phyloP scores from a whole-genome alignment of 2,888 invertebrate genomes.

The Agrochola macilenta region DNA sequence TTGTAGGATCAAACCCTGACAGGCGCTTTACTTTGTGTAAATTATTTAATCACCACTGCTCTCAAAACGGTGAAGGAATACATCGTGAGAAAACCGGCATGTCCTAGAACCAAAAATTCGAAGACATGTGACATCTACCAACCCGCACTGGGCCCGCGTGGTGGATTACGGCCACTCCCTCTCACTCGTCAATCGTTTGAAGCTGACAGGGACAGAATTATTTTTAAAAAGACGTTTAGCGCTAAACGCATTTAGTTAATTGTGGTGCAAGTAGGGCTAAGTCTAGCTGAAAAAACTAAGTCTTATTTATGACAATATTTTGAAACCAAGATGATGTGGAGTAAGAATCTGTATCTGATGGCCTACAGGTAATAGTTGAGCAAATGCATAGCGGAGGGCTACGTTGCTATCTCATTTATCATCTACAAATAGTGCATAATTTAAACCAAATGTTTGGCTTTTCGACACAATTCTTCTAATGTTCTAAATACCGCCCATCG shows the following conservation, averaged over 20 bases:
- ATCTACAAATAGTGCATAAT: not conserved
- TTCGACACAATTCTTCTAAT: not conserved
- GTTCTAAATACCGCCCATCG: not conserved
- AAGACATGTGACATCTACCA: too few species aligned
- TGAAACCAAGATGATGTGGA: too few species aligned
- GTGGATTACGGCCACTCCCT: too few species aligned
- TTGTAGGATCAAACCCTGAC: too few species aligned
- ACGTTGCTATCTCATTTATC: constrained; percentile 3
- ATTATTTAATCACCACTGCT: too few species aligned
- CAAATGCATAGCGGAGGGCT: not conserved
- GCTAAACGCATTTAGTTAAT: not conserved
- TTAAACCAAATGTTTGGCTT: not conserved
- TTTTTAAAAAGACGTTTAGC: not conserved
- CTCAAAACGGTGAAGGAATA: too few species aligned
- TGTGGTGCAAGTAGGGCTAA: not conserved
- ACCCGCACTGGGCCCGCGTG: too few species aligned
- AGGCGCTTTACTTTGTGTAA: too few species aligned
- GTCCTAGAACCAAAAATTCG: too few species aligned
- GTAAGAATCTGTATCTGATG: not conserved
- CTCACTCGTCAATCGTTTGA: too few species aligned
- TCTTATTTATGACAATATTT: not conserved
- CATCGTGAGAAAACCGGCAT: too few species aligned
- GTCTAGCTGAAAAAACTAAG: not conserved
- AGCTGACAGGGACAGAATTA: not conserved
- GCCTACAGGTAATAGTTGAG: not conserved